Evolutionary conservation across 2,888 invertebrate species (phyloP), one percentile per base, ranked within the genome.

Genomic region (Phrixothrix hirtus): DNA sequence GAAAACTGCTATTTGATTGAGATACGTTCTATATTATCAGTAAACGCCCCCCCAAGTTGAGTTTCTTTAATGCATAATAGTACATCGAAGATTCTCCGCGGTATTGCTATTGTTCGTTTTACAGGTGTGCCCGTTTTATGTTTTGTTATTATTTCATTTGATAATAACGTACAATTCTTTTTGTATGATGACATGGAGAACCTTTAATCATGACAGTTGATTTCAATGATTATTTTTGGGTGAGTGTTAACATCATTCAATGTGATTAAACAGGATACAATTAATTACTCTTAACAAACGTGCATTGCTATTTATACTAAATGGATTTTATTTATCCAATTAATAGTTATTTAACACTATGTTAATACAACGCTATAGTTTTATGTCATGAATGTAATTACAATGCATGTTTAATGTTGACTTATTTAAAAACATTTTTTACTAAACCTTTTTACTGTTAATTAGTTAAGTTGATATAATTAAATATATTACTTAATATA

Each of bases 201-300:
- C 26, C 17, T 17, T 29, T 46, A 50, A 55, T 26, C 41, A 77
- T 76, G 77, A 76, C 75, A 59, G 73, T 77, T 60, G 73, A 76
- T 62, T 77, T 77, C 65, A 76, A 74, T 57, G 74, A 76, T 66
- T 75, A 75, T 63, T 76, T 76, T 69, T 76, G 75, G 76, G 76
- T 75, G 64, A 73, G 74, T 69, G 44, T n/a, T 15, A 5, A 2
- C 9, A 14, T 10, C 14, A 34, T 34, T 34, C 4, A 3, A n/a
- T n/a, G 10, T 9, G 14, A 15, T 7, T 15, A 12, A 34, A 34
- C 34, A 34, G 16, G 7, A 14, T n/a, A n/a, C n/a, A n/a, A n/a
- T n/a, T n/a, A 25, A 25, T 25, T 9, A 9, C 25, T 25, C 7
- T 25, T 25, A 4, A 25, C 4, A 25, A 25, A 25, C 25, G 25